phyloP scores from a whole-genome alignment of 2,888 invertebrate genomes.

The Uloborus plumipes region DNA sequence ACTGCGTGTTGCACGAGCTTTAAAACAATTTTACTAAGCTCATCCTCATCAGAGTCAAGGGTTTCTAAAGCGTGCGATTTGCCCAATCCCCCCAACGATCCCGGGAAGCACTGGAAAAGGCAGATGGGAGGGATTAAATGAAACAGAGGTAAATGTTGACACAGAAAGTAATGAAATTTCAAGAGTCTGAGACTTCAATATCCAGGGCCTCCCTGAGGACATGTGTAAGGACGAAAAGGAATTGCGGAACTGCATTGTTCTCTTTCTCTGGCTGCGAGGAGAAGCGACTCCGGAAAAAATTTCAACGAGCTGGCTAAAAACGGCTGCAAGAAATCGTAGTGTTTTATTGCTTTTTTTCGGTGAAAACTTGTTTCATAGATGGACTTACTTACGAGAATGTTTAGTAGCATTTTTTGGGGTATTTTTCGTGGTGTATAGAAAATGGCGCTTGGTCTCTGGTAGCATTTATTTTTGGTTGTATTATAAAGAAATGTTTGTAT shows the following conservation, averaged over 20 bases:
- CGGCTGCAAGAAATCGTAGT: too few relatives aligned
- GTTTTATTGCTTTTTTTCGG: too few relatives aligned
- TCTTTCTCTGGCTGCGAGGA: background rate
- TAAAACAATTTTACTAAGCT: background rate
- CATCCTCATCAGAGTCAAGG: background rate
- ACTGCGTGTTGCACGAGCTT: too few relatives aligned
- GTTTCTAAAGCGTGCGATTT: too few relatives aligned
- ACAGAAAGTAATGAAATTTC: constrained; percentile 60
- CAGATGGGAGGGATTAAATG: constrained; percentile 47
- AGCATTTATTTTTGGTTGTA: too few relatives aligned
- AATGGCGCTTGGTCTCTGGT: too few relatives aligned
- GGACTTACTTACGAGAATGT: too few relatives aligned
- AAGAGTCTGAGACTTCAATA: constrained; percentile 52
- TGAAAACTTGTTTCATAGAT: too few relatives aligned
- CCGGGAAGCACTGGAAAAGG: constrained; percentile 13
- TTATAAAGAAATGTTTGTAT: too few relatives aligned
- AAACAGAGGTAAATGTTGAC: constrained; percentile 54
- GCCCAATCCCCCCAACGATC: constrained; percentile 24
- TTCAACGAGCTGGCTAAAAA: too few relatives aligned
- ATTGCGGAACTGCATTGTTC: constrained; percentile 51
- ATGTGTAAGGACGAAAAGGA: constrained; percentile 52
- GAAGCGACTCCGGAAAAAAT: constrained; percentile 14
- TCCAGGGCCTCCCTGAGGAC: constrained; percentile 29
- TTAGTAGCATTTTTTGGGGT: too few relatives aligned
- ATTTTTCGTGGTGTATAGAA: too few relatives aligned